Percentiles rank a stretch among this genome's conserved stretches.
phyloP scores from a whole-genome alignment of 2,888 invertebrate species.

The Yponomeuta malinellus region DNA sequence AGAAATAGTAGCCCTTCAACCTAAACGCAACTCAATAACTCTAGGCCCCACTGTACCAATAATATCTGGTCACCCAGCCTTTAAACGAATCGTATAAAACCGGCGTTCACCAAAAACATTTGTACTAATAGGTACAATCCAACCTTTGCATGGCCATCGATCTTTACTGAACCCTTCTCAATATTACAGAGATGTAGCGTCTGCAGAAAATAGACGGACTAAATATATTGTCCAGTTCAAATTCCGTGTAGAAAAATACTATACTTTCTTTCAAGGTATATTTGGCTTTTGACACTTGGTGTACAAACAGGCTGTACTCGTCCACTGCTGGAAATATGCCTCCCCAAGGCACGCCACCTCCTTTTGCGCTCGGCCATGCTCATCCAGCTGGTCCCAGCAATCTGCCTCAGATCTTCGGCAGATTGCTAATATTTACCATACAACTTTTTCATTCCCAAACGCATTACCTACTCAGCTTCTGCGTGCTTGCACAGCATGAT shows the following conservation, averaged over 20 bases:
- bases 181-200: background rate
- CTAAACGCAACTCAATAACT: background rate
- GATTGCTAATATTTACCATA: too few species aligned
- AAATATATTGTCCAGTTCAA: background rate
- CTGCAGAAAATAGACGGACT: background rate
- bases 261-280: background rate
- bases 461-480: too few species aligned
- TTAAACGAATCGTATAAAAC: background rate
- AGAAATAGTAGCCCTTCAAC: background rate
- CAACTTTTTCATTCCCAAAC: too few species aligned
- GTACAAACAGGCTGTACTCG: too few species aligned
- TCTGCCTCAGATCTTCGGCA: too few species aligned
- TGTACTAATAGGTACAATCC: background rate
- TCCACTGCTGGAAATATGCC: too few species aligned
- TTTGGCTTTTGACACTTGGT: too few species aligned
- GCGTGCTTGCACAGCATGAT: too few species aligned
- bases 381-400: too few species aligned
- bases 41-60: background rate
- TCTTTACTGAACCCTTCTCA: slow-evolving; percentile 1
- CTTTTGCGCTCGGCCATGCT: too few species aligned
- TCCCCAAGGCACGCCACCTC: too few species aligned
- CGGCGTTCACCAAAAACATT: background rate
- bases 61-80: background rate
- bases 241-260: background rate
- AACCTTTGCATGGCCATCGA: background rate